Conservation (phyloP, 2,113 vertebrate genomes). For the Peucedramus taeniatus region DNA sequence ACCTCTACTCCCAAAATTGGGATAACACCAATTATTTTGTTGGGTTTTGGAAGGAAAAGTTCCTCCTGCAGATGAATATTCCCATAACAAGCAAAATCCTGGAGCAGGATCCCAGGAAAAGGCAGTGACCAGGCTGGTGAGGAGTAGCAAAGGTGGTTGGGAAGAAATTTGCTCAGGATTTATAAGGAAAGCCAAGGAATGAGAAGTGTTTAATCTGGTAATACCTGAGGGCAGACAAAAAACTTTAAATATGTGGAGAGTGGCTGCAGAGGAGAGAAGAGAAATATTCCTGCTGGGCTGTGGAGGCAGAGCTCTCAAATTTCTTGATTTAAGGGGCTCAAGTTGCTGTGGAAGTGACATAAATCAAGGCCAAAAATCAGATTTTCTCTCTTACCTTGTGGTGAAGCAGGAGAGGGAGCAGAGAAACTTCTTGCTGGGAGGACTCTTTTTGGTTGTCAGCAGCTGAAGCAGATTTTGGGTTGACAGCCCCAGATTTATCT, state of each 20-base stretch:
- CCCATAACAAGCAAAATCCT: neutral
- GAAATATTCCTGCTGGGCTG: neutral
- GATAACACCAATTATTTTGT: neutral
- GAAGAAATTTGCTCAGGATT: neutral
- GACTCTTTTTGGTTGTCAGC: rapidly evolving
- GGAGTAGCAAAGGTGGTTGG: neutral
- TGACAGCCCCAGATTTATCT: neutral
- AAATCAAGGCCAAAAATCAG: neutral
- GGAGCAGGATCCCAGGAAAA: neutral
- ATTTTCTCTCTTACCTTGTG: neutral
- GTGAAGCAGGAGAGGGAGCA: neutral
- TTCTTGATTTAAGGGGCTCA: neutral
- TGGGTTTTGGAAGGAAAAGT: neutral
- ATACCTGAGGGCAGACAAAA: neutral
- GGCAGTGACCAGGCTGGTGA: neutral
- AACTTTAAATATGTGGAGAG: neutral
- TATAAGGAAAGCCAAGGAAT: neutral
- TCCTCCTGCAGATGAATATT: neutral
- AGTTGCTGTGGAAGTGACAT: neutral
- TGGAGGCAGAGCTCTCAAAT: neutral
- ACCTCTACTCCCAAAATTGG: neutral
- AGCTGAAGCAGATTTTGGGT: neutral
- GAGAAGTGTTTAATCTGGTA: neutral
- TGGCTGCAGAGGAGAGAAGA: neutral
- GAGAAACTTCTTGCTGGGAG: neutral